Conservation (phyloP, 2,797 vertebrate species). For the Typhlichthys subterraneus region DNA sequence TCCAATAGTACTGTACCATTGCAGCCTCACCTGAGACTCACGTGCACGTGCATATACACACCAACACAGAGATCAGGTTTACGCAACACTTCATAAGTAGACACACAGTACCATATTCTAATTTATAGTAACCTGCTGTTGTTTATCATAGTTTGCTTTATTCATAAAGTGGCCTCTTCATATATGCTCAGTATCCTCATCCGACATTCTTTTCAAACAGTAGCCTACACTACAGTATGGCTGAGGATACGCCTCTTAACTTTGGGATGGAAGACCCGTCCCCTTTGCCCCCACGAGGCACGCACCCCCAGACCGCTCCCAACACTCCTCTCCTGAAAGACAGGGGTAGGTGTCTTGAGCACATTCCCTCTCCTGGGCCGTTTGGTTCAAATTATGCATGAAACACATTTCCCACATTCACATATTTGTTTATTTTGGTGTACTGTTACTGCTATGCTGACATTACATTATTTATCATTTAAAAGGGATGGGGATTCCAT, state of each 20-base stretch:
- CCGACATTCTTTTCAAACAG: background rate
- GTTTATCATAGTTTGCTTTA: conserved; percentile 11
- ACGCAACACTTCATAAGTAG: conserved; percentile 30
- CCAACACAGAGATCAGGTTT: conserved; percentile 26
- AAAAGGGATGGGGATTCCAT: too few species aligned
- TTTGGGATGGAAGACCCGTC: conserved; percentile 11
- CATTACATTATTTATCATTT: too few species aligned
- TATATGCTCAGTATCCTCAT: background rate
- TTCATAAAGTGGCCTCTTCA: background rate
- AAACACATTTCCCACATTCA: too few species aligned
- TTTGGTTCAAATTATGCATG: too few species aligned
- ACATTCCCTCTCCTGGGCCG: too few species aligned
- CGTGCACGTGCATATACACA: too few species aligned
- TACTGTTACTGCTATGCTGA: too few species aligned
- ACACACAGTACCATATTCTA: background rate
- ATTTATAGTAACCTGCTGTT: conserved; percentile 5
- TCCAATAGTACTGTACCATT: too few species aligned
- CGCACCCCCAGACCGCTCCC: conserved; percentile 28
- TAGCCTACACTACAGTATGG: conserved; percentile 29
- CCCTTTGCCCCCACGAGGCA: conserved; percentile 10
- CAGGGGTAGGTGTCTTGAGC: conserved; percentile 10
- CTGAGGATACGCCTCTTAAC: conserved; percentile 18
- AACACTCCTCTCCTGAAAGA: background rate
- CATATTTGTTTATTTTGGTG: too few species aligned
- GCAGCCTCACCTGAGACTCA: too few species aligned